A percentile compares a stretch with the other conserved stretches of the same genome.
These are phyloP conservation scores for Petrocephalus sullivani DNA, from an alignment of 2,797 vertebrate species.

Conservation along the genomic window DNA sequence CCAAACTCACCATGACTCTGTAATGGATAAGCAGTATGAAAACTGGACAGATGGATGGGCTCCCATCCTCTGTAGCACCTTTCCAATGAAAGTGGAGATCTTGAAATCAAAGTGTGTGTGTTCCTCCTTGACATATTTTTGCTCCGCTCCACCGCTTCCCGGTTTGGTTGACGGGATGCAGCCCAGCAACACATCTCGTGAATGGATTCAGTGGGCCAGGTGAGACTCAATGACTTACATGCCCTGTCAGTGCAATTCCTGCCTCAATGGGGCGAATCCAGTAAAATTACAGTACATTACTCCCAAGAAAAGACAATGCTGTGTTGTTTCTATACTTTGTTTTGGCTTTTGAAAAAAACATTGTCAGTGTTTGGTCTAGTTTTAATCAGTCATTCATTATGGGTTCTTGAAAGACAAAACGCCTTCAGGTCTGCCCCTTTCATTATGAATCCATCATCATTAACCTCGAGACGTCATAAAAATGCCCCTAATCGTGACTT, in stretches of 20 bases:
- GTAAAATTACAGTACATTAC: not conserved
- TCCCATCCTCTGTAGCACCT: not conserved
- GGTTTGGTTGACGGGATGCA: not conserved
- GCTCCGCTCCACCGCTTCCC: not conserved
- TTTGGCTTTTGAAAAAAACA: not conserved
- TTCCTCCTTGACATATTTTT: not conserved
- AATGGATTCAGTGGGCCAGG: not conserved
- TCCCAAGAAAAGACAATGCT: not conserved
- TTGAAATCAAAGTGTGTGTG: not conserved
- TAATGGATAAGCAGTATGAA: not conserved
- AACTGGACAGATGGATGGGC: not conserved
- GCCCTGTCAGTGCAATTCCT: not conserved
- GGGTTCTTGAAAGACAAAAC: not conserved
- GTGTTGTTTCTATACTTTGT: not conserved
- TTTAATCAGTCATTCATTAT: not conserved
- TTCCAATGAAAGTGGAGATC: not conserved
- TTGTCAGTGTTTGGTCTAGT: not conserved
- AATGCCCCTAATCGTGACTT: not conserved
- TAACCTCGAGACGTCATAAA: not conserved
- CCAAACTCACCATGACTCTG: not conserved
- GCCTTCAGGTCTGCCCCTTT: not conserved
- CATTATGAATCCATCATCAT: not conserved
- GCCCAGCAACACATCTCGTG: not conserved
- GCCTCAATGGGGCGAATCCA: not conserved
- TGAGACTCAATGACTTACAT: not conserved